Base-by-base conservation (phyloP, 2,797 vertebrate genomes). In the Danio kyathit region DNA sequence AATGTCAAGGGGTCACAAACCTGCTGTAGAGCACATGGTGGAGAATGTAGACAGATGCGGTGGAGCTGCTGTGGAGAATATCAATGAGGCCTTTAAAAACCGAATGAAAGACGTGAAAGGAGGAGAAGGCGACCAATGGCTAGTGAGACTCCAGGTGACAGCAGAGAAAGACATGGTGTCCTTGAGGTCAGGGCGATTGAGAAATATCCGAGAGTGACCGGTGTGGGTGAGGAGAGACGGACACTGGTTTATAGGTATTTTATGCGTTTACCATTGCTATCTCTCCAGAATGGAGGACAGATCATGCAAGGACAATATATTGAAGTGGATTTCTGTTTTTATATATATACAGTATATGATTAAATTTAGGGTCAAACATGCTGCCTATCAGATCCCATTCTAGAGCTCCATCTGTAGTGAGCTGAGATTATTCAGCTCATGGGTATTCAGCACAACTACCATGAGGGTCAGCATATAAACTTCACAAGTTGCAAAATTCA, bases 1-100 rank as follows among this genome's bases (percentile, higher is more conserved):
- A 79, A 76, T 77, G 82, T 80, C 77, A 71, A 73, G 61, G 83
- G 82, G 79, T 66, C 71, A 80, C 76, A 82, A 83, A 77, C 64
- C 74, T 85, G 65, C 72, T 80, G 78, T 75, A 57, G 48, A 59
- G 61, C 66, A 69, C 67, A 79, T 63, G 57, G 77, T 72, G 67
- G 12, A 49, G 48, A 79, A 72, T 72, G 67, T 61, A 72, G 67
- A 79, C 77, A 63, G 66, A 61, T 61, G 46, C 57, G 52, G 57
- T 13, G 0, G 56, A 63, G 46, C 57, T 79, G 67, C 38, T 63
- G 57, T 38, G 40, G 17, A 63, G 77, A 59, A 79, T 72, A 71
- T 38, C 57, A 79, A 79, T 72, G 56, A 79, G 17, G 44, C 29
- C 29, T 61, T 48, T 60, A 40, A 79, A 57, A 79, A 72, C n/a